Percentiles rank a stretch among this genome's conserved stretches.
Evolutionary conservation across 1,140 invertebrate species (phyloP).

Genomic region (Hypothenemus hampei): DNA sequence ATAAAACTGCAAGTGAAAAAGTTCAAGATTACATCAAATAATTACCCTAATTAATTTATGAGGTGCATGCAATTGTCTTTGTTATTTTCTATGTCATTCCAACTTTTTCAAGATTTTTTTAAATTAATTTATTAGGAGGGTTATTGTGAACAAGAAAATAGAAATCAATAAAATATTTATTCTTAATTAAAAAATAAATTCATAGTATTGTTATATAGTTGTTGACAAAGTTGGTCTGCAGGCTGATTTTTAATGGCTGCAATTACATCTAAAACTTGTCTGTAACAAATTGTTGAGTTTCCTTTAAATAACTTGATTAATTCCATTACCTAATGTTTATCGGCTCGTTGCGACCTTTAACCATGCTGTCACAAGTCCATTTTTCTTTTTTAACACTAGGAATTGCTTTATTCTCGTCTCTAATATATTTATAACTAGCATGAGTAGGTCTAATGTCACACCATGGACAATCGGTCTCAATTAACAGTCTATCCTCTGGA

Average conservation of each 20-base stretch:
- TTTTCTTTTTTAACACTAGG: slow-evolving; percentile 84
- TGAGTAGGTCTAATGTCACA: slow-evolving; percentile 88
- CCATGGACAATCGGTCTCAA: slow-evolving; percentile 96
- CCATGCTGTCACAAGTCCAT: slow-evolving; percentile 65
- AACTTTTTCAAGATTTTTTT: neutral
- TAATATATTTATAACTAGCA: slow-evolving; percentile 71
- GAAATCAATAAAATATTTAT: slow-evolving; percentile 15
- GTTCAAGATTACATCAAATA: slow-evolving; percentile 47
- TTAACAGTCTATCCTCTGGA: slow-evolving; percentile 74
- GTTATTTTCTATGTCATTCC: neutral
- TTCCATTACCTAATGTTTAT: slow-evolving; percentile 74
- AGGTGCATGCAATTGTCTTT: neutral
- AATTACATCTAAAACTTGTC: slow-evolving; percentile 86
- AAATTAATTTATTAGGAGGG: neutral
- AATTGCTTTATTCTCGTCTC: slow-evolving; percentile 57
- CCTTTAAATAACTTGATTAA: neutral
- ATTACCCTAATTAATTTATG: slow-evolving; percentile 4
- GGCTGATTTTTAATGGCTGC: slow-evolving; percentile 73
- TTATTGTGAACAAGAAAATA: slow-evolving; percentile 10
- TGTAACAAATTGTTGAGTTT: slow-evolving; percentile 47
- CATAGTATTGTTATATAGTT: slow-evolving; percentile 77
- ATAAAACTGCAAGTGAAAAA: slow-evolving; percentile 69
- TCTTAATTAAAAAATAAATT: slow-evolving; percentile 59
- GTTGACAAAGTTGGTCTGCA: slow-evolving; percentile 63
- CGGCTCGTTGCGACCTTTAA: slow-evolving; percentile 91